A percentile compares a stretch with the other conserved stretches of the same genome.
phyloP scores from a whole-genome alignment of 2,797 vertebrate species.

The Amphiprion clarkii region DNA sequence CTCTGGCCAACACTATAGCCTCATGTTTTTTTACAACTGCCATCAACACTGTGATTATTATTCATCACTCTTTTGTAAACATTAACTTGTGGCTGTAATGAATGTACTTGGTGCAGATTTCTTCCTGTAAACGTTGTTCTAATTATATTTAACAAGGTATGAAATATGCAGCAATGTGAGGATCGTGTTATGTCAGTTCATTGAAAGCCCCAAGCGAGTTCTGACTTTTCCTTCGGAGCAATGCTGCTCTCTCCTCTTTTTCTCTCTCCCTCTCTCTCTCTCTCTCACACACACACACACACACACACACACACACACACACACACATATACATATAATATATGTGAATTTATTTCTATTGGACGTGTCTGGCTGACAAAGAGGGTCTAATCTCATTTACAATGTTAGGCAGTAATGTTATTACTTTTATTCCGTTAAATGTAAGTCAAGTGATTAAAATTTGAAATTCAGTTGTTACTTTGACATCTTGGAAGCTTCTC shows the following conservation, averaged over 20 bases:
- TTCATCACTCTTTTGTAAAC: constrained; percentile 43
- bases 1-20: neutral
- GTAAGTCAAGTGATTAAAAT: neutral
- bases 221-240: constrained; percentile 24
- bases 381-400: neutral
- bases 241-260: constrained; percentile 20
- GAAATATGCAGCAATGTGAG: constrained; percentile 49
- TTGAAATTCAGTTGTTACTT: neutral
- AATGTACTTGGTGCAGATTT: constrained; percentile 28
- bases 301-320: neutral
- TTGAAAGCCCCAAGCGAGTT: constrained; percentile 24
- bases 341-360: neutral
- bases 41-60: constrained; percentile 30
- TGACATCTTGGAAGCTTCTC: neutral
- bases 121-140: constrained; percentile 24
- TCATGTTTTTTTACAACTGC: constrained; percentile 1
- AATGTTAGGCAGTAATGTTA: neutral
- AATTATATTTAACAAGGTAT: constrained; percentile 54
- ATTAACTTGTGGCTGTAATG: constrained; percentile 11
- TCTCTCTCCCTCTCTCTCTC: neutral
- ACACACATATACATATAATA: neutral
- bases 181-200: constrained; percentile 31
- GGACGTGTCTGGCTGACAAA: no score
- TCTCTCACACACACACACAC: neutral
- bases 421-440: neutral